These are phyloP conservation scores for Kryphioiulus occultus DNA, from an alignment of 2,888 invertebrate genomes.

Conservation along the genomic window DNA sequence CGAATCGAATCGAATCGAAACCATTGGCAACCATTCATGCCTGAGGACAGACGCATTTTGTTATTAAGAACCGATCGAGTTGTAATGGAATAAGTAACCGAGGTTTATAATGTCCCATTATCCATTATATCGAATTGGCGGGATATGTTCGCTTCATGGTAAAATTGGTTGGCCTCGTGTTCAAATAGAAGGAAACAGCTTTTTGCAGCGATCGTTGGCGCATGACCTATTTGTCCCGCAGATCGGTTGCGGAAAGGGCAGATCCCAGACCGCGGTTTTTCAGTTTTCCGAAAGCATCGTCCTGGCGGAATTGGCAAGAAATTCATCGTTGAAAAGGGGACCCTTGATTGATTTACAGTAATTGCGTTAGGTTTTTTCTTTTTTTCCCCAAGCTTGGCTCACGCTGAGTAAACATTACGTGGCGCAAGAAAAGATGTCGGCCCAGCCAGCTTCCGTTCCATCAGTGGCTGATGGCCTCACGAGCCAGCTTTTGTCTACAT, in stretches of 20 bases:
- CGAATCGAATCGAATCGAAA: too few species aligned
- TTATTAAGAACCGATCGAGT: too few species aligned
- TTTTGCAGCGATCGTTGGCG: neutral
- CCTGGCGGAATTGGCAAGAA: neutral
- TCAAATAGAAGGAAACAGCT: too few species aligned
- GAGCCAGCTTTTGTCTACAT: neutral
- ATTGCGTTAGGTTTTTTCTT: conserved; percentile 15
- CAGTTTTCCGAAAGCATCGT: neutral
- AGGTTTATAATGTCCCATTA: too few species aligned
- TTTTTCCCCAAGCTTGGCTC: neutral
- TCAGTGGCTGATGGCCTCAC: neutral
- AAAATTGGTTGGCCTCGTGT: too few species aligned
- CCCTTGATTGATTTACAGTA: conserved; percentile 17
- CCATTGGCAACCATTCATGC: too few species aligned
- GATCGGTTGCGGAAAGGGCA: neutral
- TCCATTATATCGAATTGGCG: too few species aligned
- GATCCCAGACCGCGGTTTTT: neutral
- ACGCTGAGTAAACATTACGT: neutral
- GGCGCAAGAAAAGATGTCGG: too few species aligned
- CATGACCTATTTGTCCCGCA: neutral
- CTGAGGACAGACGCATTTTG: too few species aligned
- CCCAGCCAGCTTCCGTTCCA: neutral
- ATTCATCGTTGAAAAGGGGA: conserved; percentile 16
- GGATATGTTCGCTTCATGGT: too few species aligned
- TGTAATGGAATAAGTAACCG: too few species aligned